These are phyloP conservation scores for Sceloporus tristichus DNA, from an alignment of 2,113 vertebrate genomes.

Conservation along the genomic window DNA sequence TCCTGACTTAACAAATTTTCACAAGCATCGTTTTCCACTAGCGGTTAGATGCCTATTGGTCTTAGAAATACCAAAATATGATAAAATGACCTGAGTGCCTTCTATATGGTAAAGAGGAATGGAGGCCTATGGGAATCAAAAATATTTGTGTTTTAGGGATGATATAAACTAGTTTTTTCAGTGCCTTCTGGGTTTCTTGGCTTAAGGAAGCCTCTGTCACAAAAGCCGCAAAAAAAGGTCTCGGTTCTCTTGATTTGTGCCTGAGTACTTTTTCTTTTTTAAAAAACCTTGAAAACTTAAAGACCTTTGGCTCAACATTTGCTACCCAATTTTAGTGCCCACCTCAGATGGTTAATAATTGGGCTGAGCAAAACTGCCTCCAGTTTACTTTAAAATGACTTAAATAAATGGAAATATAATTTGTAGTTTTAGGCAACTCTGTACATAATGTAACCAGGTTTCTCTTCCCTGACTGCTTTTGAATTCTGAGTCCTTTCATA, in stretches of 20 bases:
- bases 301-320: not conserved
- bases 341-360: not conserved
- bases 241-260: slow-evolving; percentile 14
- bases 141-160: not conserved
- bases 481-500: not conserved
- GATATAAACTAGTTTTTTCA: slow-evolving; percentile 39
- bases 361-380: not conserved
- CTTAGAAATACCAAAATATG: not conserved
- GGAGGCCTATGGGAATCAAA: not conserved
- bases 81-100: not conserved
- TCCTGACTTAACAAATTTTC: not conserved
- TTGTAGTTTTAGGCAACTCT: not conserved
- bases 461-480: not conserved
- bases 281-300: not conserved
- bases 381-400: not conserved
- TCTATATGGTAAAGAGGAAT: not conserved
- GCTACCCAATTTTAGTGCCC: not conserved
- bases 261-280: not conserved
- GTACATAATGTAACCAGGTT: not conserved
- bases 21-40: too few species aligned
- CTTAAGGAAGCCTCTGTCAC: slow-evolving; percentile 5
- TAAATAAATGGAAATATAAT: not conserved
- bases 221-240: not conserved
- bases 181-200: slow-evolving; percentile 63
- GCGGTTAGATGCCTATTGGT: not conserved